Conservation (phyloP, 2,797 vertebrate species). For the Sebastes hubbsi region DNA sequence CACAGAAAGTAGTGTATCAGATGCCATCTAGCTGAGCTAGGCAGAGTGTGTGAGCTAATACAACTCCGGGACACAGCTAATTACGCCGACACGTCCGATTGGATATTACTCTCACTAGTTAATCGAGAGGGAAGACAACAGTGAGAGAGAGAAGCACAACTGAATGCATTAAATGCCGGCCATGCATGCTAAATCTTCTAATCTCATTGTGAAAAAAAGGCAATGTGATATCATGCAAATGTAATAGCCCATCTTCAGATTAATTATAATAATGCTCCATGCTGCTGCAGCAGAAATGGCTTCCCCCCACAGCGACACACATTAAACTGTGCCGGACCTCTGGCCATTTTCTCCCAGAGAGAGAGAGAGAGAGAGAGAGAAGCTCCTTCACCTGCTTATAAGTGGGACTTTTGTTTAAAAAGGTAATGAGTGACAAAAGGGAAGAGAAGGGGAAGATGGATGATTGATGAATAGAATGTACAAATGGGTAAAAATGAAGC, state of each 20-base stretch:
- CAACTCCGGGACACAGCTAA: slow-evolving; percentile 62
- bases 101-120: slow-evolving; percentile 47
- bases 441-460: neutral
- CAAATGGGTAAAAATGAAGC: neutral
- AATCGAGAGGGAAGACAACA: slow-evolving; percentile 32
- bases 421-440: slow-evolving; percentile 7
- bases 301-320: slow-evolving; percentile 7
- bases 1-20: slow-evolving; percentile 31
- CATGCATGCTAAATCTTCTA: slow-evolving; percentile 31
- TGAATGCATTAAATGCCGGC: slow-evolving; percentile 5
- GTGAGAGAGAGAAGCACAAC: neutral
- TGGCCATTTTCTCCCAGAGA: neutral
- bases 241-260: slow-evolving; percentile 27
- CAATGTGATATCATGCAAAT: slow-evolving; percentile 48
- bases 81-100: slow-evolving; percentile 55
- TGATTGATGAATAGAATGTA: neutral
- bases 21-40: slow-evolving; percentile 54
- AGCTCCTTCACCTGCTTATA: slow-evolving; percentile 3
- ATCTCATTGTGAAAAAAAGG: slow-evolving; percentile 33
- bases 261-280: slow-evolving; percentile 43
- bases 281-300: slow-evolving; percentile 16
- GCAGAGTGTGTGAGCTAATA: slow-evolving; percentile 47
- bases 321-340: slow-evolving; percentile 1
- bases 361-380: neutral
- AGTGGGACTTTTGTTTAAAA: neutral